phyloP scores from a whole-genome alignment of 2,888 invertebrate genomes.

The Peribatodes rhomboidaria region DNA sequence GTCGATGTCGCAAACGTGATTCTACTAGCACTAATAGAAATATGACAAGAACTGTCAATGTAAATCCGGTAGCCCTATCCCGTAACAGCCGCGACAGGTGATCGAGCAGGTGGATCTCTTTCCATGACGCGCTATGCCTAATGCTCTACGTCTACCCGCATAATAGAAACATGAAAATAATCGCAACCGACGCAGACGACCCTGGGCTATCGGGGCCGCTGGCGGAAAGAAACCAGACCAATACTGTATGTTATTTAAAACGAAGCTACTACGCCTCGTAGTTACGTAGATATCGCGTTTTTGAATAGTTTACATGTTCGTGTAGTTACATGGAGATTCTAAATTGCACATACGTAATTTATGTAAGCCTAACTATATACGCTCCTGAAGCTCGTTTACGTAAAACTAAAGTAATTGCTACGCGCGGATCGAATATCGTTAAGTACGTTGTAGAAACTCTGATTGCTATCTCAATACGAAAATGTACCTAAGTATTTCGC shows the following conservation, averaged over 20 bases:
- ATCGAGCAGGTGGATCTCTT: constrained; percentile 62
- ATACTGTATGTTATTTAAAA: constrained; percentile 25
- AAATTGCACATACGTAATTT: constrained; percentile 28
- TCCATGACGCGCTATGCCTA: constrained; percentile 25
- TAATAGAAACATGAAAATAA: constrained; percentile 36
- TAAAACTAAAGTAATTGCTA: constrained; percentile 8
- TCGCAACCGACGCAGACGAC: constrained; percentile 15
- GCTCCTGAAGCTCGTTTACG: not conserved
- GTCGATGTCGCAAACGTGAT: not conserved
- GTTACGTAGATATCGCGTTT: constrained; percentile 13
- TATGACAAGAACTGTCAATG: not conserved
- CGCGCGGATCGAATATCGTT: constrained; percentile 17
- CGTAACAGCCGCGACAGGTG: constrained; percentile 61
- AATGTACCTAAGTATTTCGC: not conserved
- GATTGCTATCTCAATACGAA: not conserved
- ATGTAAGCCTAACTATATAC: constrained; percentile 26
- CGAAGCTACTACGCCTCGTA: constrained; percentile 8
- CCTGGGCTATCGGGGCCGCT: constrained; percentile 30
- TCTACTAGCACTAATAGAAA: not conserved
- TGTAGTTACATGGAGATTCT: constrained; percentile 29
- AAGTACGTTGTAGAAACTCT: not conserved
- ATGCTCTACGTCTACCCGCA: constrained; percentile 41
- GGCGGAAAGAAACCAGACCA: constrained; percentile 42
- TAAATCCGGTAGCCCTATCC: constrained; percentile 19
- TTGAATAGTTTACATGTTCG: constrained; percentile 18